These are phyloP conservation scores for Nomada goodeniana DNA, from an alignment of 2,888 invertebrate species.

Conservation along the genomic window DNA sequence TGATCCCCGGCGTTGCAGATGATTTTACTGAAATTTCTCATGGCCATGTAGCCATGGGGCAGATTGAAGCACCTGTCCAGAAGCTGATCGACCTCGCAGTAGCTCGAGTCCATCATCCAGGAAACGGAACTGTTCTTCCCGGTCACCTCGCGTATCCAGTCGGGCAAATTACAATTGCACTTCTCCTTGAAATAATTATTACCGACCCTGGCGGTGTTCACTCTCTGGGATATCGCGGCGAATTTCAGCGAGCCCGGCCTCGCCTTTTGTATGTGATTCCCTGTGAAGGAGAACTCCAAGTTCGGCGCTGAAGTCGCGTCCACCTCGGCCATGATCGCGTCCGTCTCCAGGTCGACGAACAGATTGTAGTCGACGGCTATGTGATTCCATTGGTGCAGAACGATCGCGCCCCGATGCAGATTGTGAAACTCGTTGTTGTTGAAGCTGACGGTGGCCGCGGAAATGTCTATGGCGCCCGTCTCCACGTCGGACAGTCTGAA, in stretches of 20 bases:
- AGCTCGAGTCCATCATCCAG: constrained; percentile 86
- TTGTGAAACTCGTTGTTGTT: constrained; percentile 87
- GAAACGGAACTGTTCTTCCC: constrained; percentile 85
- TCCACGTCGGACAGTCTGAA: constrained; percentile 88
- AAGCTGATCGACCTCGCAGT: constrained; percentile 87
- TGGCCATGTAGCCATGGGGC: constrained; percentile 87
- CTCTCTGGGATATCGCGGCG: constrained; percentile 85
- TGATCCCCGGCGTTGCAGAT: constrained; percentile 86
- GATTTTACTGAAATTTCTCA: constrained; percentile 87
- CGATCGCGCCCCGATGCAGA: constrained; percentile 87
- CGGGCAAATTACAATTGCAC: constrained; percentile 88
- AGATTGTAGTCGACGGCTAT: constrained; percentile 88
- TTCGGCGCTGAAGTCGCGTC: constrained; percentile 82
- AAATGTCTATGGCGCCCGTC: constrained; percentile 88
- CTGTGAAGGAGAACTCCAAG: constrained; percentile 85
- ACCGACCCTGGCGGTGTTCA: constrained; percentile 85
- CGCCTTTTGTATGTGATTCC: constrained; percentile 87
- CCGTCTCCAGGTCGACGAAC: constrained; percentile 86
- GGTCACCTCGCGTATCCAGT: constrained; percentile 86
- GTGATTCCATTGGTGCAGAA: constrained; percentile 88
- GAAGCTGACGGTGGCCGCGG: constrained; percentile 87
- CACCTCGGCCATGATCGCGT: constrained; percentile 86
- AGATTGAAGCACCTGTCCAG: constrained; percentile 88
- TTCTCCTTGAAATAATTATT: constrained; percentile 88
- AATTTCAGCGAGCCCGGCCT: constrained; percentile 87